Percentiles rank a stretch among this genome's conserved stretches.
Conservation (phyloP, 2,888 invertebrate genomes). For the Agonopterix subpropinquella region DNA sequence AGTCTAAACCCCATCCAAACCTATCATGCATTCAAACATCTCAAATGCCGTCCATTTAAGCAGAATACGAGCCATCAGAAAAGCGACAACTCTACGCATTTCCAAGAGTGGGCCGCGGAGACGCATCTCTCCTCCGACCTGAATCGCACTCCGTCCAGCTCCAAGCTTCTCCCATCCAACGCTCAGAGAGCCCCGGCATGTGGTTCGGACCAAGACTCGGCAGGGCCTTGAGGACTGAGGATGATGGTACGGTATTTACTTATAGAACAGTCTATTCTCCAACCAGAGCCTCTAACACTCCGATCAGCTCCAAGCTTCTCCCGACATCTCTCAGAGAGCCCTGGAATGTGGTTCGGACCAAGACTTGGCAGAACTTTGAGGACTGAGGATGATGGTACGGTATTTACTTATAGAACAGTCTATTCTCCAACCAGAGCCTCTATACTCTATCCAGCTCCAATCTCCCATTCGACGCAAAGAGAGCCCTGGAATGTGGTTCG, state of each 20-base stretch:
- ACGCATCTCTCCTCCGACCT: slow-evolving; percentile 16
- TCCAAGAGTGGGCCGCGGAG: slow-evolving; percentile 57
- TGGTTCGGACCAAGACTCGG: slow-evolving; percentile 84
- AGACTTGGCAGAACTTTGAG: slow-evolving; percentile 74
- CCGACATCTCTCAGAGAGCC: slow-evolving; percentile 12
- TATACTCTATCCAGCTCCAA: slow-evolving; percentile 12
- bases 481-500: slow-evolving; percentile 77
- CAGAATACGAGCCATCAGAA: slow-evolving; percentile 35
- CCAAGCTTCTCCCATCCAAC: slow-evolving; percentile 21
- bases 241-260: slow-evolving; percentile 37
- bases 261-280: slow-evolving; percentile 12
- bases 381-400: slow-evolving; percentile 39
- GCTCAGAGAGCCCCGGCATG: slow-evolving; percentile 44
- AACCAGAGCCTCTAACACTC: slow-evolving; percentile 7
- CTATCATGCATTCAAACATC: too few species aligned
- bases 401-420: slow-evolving; percentile 15
- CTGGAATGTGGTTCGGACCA: slow-evolving; percentile 82
- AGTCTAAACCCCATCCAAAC: too few species aligned
- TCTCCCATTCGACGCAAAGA: slow-evolving; percentile 16
- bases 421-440: slow-evolving; percentile 13
- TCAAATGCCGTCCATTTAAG: not conserved
- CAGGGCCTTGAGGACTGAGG: slow-evolving; percentile 54
- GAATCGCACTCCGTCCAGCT: slow-evolving; percentile 14
- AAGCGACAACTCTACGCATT: slow-evolving; percentile 60
- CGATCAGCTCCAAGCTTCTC: slow-evolving; percentile 17